Conservation (phyloP, 2,888 invertebrate species). For the Drosophila subsilvestris region DNA sequence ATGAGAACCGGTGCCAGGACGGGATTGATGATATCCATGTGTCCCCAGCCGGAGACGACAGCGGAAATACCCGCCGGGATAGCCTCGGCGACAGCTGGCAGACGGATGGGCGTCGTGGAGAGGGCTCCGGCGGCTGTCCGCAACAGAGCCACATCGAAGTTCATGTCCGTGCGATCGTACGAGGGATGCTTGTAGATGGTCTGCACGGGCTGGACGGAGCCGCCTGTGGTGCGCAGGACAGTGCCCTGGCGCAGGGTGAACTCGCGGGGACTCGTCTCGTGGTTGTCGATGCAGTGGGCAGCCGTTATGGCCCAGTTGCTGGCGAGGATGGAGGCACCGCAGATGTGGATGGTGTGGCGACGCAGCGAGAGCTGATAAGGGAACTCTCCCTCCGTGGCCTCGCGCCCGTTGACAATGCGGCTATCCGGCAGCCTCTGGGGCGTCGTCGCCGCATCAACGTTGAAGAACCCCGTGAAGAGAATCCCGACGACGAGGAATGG, state of each 20-base stretch:
- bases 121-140: slow-evolving; percentile 65
- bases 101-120: slow-evolving; percentile 67
- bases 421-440: slow-evolving; percentile 55
- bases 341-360: slow-evolving; percentile 77
- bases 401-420: slow-evolving; percentile 81
- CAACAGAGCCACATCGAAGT: slow-evolving; percentile 80
- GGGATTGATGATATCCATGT: slow-evolving; percentile 74
- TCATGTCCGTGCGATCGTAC: slow-evolving; percentile 79
- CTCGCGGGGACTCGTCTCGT: slow-evolving; percentile 65
- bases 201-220: slow-evolving; percentile 67
- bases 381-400: slow-evolving; percentile 76
- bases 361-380: slow-evolving; percentile 82
- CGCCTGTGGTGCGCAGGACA: slow-evolving; percentile 67
- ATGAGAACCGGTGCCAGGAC: slow-evolving; percentile 73
- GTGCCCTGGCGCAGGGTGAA: slow-evolving; percentile 79
- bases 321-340: slow-evolving; percentile 80
- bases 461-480: slow-evolving; percentile 1
- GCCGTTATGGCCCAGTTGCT: slow-evolving; percentile 81
- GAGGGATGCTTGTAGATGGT: slow-evolving; percentile 79
- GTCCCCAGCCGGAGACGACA: slow-evolving; percentile 81
- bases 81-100: slow-evolving; percentile 55
- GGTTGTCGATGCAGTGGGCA: slow-evolving; percentile 80
- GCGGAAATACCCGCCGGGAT: slow-evolving; percentile 64
- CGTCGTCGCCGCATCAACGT: slow-evolving; percentile 18
- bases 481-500: slow-evolving; percentile 6